Evolutionary conservation across 2,113 vertebrate species (phyloP).

Genomic region (Caranx melampygus): DNA sequence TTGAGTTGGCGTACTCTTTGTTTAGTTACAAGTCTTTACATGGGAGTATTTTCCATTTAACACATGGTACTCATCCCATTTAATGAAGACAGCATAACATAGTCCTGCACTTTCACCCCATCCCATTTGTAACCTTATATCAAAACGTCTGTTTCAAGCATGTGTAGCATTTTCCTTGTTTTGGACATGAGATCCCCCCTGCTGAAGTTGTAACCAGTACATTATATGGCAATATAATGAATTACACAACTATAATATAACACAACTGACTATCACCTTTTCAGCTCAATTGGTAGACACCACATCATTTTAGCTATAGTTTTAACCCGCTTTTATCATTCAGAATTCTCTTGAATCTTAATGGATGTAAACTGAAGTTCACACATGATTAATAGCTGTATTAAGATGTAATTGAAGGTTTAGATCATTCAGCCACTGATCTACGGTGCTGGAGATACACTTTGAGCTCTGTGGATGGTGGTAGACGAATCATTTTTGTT

Average conservation of each 20-base stretch:
- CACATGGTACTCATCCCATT: not conserved
- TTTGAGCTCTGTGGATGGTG: not conserved
- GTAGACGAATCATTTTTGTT: conserved; percentile 18
- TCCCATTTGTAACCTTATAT: not conserved
- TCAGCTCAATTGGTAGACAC: not conserved
- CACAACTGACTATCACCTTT: not conserved
- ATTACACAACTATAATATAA: not conserved
- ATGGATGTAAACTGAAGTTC: not conserved
- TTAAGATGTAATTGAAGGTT: conserved; percentile 8
- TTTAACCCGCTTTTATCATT: not conserved
- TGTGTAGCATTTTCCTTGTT: not conserved
- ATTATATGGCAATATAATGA: not conserved
- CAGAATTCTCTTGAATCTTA: no score
- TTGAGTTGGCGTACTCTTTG: not conserved
- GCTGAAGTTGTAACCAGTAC: not conserved
- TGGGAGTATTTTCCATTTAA: not conserved
- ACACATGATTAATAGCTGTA: not conserved
- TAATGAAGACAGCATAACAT: not conserved
- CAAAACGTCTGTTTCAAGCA: not conserved
- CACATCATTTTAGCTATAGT: not conserved
- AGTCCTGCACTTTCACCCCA: not conserved
- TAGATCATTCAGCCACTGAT: not conserved
- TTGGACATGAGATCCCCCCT: not conserved
- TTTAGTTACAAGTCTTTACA: not conserved
- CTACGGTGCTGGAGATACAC: not conserved